phyloP scores from a whole-genome alignment of 2,888 invertebrate species.

The Rhodophaea formosa region DNA sequence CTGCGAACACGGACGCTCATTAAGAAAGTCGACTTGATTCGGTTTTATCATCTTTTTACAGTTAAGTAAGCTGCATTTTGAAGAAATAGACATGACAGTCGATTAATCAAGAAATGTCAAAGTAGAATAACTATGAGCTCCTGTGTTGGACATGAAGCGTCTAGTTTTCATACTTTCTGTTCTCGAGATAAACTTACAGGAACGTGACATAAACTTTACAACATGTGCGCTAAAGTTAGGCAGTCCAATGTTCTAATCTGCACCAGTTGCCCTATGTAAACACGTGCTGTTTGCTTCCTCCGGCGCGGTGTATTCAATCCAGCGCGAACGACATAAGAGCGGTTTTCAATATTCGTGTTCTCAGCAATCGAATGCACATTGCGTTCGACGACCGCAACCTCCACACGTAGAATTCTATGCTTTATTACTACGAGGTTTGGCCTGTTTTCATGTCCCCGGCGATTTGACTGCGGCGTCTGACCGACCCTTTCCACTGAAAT shows the following conservation, averaged over 20 bases:
- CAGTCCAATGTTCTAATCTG: constrained; percentile 56
- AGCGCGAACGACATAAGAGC: constrained; percentile 64
- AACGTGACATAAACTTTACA: constrained; percentile 51
- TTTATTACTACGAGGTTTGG: constrained; percentile 50
- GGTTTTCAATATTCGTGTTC: constrained; percentile 71
- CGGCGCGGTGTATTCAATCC: constrained; percentile 61
- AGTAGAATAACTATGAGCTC: not conserved
- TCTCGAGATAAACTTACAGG: constrained; percentile 21
- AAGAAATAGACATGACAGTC: not conserved
- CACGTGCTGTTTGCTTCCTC: constrained; percentile 61
- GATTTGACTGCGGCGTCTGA: constrained; percentile 50
- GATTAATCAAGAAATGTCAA: not conserved
- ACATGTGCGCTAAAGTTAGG: constrained; percentile 60
- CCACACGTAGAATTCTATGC: constrained; percentile 50
- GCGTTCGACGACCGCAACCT: constrained; percentile 45
- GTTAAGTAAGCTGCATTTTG: not conserved
- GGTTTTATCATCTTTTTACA: not conserved
- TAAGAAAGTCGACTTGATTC: not conserved
- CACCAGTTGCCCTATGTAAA: constrained; percentile 64
- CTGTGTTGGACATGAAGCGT: not conserved
- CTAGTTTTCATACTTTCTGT: constrained; percentile 25
- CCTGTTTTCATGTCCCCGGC: constrained; percentile 50
- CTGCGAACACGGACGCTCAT: not conserved
- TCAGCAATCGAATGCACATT: constrained; percentile 67
- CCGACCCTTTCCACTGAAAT: constrained; percentile 29